Conservation (phyloP, 2,797 vertebrate genomes). For the Acanthiza pusilla region DNA sequence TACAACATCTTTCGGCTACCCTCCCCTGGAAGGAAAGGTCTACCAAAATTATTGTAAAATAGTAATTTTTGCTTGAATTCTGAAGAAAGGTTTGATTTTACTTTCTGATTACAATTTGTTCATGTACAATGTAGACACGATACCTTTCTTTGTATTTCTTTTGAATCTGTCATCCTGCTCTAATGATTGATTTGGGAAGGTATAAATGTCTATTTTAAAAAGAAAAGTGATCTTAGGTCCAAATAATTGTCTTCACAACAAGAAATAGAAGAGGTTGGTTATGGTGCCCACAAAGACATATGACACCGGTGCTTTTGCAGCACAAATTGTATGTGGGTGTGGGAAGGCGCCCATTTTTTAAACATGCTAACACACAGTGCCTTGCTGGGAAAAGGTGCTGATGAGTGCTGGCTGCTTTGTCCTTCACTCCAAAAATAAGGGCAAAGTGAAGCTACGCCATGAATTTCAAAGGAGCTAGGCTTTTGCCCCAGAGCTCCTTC, state of each 20-base stretch:
- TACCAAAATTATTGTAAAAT: neutral
- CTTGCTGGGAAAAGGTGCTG: neutral
- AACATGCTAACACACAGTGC: neutral
- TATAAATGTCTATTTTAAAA: neutral
- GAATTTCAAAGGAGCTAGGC: neutral
- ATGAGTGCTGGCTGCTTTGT: constrained; percentile 15
- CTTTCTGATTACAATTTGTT: neutral
- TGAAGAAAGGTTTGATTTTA: neutral
- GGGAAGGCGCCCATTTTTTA: neutral
- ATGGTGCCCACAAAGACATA: neutral
- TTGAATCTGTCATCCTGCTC: neutral
- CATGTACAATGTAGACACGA: neutral
- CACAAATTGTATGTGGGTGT: constrained; percentile 18
- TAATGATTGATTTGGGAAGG: neutral
- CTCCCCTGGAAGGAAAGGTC: neutral
- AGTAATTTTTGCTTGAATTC: neutral
- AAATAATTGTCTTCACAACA: neutral
- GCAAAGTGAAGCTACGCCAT: neutral
- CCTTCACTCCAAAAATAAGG: neutral
- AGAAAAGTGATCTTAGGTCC: neutral
- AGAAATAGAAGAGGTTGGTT: neutral
- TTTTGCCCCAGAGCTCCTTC: neutral
- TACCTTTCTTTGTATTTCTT: neutral
- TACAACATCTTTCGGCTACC: neutral
- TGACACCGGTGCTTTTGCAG: neutral